Percentiles rank a stretch among this genome's conserved stretches.
phyloP scores from a whole-genome alignment of 1,140 invertebrate genomes.

The Adelges cooleyi region DNA sequence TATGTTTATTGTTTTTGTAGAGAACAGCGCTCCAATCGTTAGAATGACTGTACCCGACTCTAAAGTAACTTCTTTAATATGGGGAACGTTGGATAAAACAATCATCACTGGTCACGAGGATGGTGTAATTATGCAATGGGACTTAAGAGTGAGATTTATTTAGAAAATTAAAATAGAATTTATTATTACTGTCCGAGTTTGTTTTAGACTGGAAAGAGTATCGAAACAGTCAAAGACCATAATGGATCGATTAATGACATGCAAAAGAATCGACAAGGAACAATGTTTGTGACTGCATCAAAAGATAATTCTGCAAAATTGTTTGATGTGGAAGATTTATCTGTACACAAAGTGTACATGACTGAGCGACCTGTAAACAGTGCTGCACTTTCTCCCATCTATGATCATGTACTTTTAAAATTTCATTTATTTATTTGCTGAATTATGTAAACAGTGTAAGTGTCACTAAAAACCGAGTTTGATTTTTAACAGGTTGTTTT shows the following conservation, averaged over 20 bases:
- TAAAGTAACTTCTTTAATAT: constrained; percentile 83
- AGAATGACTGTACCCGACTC: constrained; percentile 38
- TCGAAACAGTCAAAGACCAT: constrained; percentile 67
- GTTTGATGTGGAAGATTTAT: constrained; percentile 75
- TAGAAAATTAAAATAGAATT: neutral
- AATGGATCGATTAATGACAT: constrained; percentile 85
- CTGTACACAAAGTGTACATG: constrained; percentile 85
- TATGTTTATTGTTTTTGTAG: constrained; percentile 23
- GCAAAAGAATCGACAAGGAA: constrained; percentile 83
- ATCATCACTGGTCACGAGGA: constrained; percentile 91
- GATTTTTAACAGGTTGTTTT: constrained; percentile 58
- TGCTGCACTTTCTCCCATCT: constrained; percentile 84
- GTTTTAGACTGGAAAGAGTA: constrained; percentile 63
- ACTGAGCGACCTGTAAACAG: constrained; percentile 95
- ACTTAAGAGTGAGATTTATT: constrained; percentile 56
- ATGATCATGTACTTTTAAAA: constrained; percentile 66
- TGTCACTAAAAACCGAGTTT: neutral
- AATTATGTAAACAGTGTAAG: neutral
- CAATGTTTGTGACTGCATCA: constrained; percentile 93
- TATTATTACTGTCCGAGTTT: constrained; percentile 27
- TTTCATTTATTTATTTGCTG: neutral
- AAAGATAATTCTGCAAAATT: constrained; percentile 89
- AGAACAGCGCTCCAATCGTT: constrained; percentile 46
- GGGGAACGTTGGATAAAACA: constrained; percentile 83
- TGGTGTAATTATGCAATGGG: constrained; percentile 83